A percentile compares a stretch with the other conserved stretches of the same genome.
These are phyloP conservation scores for Chlamydotis undulata DNA, from an alignment of 2,113 vertebrate species.

Conservation along the genomic window DNA sequence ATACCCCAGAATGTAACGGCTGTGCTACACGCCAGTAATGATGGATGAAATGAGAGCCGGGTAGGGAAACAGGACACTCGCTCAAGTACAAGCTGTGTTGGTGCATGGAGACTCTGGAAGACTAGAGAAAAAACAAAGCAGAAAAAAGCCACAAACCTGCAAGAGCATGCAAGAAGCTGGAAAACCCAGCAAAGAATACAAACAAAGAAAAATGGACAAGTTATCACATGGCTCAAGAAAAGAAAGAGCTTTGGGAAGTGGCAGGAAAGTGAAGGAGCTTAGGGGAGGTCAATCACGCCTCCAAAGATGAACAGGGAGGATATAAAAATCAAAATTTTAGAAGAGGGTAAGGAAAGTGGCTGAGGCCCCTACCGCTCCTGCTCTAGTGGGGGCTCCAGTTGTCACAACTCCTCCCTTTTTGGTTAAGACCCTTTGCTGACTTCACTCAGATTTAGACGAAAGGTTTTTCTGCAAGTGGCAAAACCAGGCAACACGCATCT, in stretches of 20 bases:
- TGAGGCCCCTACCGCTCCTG: neutral
- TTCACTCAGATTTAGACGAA: neutral
- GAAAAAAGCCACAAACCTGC: neutral
- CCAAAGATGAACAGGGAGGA: neutral
- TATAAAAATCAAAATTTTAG: neutral
- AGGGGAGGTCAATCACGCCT: neutral
- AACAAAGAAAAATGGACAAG: neutral
- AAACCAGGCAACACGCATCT: neutral
- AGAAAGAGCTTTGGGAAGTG: neutral
- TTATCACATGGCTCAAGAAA: neutral
- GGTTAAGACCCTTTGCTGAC: neutral
- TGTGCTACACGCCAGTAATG: neutral
- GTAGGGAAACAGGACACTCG: neutral
- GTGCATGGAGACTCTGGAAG: neutral
- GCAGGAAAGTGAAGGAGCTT: neutral
- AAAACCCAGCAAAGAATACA: neutral
- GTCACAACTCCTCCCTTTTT: neutral
- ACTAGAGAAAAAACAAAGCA: neutral
- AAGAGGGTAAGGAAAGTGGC: neutral
- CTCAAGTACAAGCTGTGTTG: neutral
- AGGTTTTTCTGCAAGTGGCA: neutral
- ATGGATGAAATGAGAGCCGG: neutral
- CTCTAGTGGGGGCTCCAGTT: neutral
- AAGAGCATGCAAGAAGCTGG: neutral
- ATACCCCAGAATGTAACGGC: neutral